Conservation (phyloP, 2,113 vertebrate genomes). For the Pseudonaja textilis region DNA sequence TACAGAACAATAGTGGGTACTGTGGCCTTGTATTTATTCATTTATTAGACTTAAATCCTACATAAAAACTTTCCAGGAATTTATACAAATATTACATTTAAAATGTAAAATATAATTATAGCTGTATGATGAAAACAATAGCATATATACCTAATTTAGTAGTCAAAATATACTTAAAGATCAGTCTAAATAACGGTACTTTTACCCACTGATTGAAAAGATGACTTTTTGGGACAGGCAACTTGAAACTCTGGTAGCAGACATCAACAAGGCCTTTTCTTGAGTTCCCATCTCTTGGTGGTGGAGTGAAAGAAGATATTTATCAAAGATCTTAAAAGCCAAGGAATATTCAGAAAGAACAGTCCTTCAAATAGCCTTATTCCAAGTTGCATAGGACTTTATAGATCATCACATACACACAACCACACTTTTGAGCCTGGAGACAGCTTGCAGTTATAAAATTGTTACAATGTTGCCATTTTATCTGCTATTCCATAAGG, state of each 20-base stretch:
- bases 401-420: neutral
- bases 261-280: neutral
- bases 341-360: neutral
- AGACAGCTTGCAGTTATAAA: neutral
- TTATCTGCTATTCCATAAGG: neutral
- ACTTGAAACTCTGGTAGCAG: neutral
- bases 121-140: neutral
- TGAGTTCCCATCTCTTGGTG: neutral
- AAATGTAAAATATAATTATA: neutral
- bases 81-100: neutral
- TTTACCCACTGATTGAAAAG: neutral
- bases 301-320: neutral
- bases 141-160: neutral
- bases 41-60: neutral
- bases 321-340: neutral
- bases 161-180: neutral
- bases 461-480: neutral
- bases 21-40: neutral
- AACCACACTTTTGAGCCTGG: neutral
- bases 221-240: neutral
- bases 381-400: neutral
- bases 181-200: neutral
- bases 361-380: neutral
- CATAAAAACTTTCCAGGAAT: neutral
- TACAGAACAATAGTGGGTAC: slow-evolving; percentile 12